Evolutionary conservation across 2,888 invertebrate species (phyloP).

Genomic region (Apodemia mormo): DNA sequence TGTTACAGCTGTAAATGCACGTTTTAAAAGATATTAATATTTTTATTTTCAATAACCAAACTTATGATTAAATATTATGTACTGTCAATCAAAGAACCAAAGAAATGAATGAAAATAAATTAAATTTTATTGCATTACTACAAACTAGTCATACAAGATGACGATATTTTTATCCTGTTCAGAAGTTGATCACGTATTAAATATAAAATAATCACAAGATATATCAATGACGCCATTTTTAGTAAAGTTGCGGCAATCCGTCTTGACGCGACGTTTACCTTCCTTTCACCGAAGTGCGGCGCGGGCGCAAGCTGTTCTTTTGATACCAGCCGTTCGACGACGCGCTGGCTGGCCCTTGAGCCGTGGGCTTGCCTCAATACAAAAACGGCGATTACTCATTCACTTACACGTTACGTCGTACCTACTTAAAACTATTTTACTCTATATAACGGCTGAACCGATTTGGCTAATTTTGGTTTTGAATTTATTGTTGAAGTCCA

Average conservation of each 20-base stretch:
- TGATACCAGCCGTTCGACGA: conserved; percentile 46
- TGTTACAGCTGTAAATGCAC: no score
- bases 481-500: no score
- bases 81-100: no score
- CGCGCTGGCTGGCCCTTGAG: conserved; percentile 61
- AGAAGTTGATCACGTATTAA: conserved; percentile 38
- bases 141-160: conserved; percentile 11
- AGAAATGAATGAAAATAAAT: no score
- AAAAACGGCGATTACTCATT: conserved; percentile 39
- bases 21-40: no score
- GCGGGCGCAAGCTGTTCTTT: conserved; percentile 41
- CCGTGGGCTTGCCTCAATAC: conserved; percentile 43
- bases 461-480: no score
- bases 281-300: conserved; percentile 68
- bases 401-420: conserved; percentile 2
- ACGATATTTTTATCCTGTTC: conserved; percentile 27
- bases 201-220: conserved; percentile 68
- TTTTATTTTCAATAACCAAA: no score
- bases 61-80: no score
- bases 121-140: no score
- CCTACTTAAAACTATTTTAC: not conserved
- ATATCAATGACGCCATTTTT: conserved; percentile 78
- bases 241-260: conserved; percentile 74
- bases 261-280: conserved; percentile 71
- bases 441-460: no score